phyloP scores from a whole-genome alignment of 2,113 vertebrate species.

The Amphiprion ocellaris region DNA sequence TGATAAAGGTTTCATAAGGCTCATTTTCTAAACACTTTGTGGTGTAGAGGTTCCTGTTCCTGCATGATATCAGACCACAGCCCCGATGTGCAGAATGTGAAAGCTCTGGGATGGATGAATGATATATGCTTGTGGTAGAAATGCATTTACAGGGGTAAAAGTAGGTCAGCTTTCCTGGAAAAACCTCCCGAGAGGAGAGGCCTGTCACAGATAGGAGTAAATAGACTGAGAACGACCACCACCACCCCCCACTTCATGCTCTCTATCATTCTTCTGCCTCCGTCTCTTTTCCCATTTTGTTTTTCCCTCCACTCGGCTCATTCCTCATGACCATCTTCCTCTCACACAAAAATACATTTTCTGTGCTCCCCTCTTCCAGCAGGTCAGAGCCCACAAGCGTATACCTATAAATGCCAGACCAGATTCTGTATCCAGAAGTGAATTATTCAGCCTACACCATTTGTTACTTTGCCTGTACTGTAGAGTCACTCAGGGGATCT shows the following conservation, averaged over 20 bases:
- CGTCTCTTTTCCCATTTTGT: slow-evolving; percentile 40
- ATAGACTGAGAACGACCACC: slow-evolving; percentile 43
- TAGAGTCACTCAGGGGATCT: slow-evolving; percentile 54
- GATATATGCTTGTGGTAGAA: slow-evolving; percentile 63
- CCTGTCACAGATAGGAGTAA: slow-evolving; percentile 63
- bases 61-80: slow-evolving; percentile 16
- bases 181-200: slow-evolving; percentile 62
- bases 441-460: slow-evolving; percentile 76
- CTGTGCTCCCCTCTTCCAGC: slow-evolving; percentile 38
- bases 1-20: neutral
- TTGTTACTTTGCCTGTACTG: slow-evolving; percentile 66
- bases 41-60: neutral
- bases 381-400: slow-evolving; percentile 13
- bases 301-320: slow-evolving; percentile 26
- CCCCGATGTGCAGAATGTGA: slow-evolving; percentile 36
- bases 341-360: slow-evolving; percentile 28
- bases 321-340: slow-evolving; percentile 29
- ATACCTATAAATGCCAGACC: slow-evolving; percentile 49
- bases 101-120: slow-evolving; percentile 62
- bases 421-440: slow-evolving; percentile 53
- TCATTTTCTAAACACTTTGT: slow-evolving; percentile 4
- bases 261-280: slow-evolving; percentile 33
- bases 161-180: slow-evolving; percentile 80
- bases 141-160: slow-evolving; percentile 70
- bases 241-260: slow-evolving; percentile 15